phyloP scores from a whole-genome alignment of 2,113 vertebrate genomes.

The Nothobranchius kuhntae region DNA sequence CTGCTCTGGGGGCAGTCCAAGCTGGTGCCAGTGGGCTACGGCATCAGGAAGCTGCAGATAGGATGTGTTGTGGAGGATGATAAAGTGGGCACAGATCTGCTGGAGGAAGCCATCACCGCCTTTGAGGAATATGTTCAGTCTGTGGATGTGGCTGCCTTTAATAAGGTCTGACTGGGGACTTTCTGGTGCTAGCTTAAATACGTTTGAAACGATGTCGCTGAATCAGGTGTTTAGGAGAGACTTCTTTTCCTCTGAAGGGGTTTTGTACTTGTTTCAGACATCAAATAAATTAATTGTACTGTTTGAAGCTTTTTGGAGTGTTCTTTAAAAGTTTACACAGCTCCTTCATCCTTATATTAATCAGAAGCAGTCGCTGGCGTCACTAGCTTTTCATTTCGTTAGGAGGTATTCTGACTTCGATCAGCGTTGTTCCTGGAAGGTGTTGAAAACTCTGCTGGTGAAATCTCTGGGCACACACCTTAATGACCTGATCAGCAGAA shows the following conservation, averaged over 20 bases:
- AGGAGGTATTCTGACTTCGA: no score
- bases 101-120: constrained; percentile 91
- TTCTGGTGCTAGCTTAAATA: constrained; percentile 2
- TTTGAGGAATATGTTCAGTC: constrained; percentile 95
- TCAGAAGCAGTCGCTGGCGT: no score
- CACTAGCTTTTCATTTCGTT: no score
- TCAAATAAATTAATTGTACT: constrained; percentile 54
- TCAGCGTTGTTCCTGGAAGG: no score
- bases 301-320: constrained; percentile 2
- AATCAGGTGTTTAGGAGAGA: constrained; percentile 33
- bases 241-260: constrained; percentile 14
- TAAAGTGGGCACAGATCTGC: constrained; percentile 92
- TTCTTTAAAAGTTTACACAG: neutral
- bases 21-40: constrained; percentile 93
- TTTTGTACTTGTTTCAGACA: constrained; percentile 13
- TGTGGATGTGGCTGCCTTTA: constrained; percentile 96
- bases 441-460: no score
- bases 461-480: no score
- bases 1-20: constrained; percentile 95
- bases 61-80: constrained; percentile 96
- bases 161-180: constrained; percentile 84
- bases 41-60: constrained; percentile 97
- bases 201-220: constrained; percentile 2
- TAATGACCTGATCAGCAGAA: no score
- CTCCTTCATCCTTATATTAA: no score